A percentile compares a stretch with the other conserved stretches of the same genome.
Evolutionary conservation across 1,140 invertebrate species (phyloP).

Genomic region (Drosophila busckii): DNA sequence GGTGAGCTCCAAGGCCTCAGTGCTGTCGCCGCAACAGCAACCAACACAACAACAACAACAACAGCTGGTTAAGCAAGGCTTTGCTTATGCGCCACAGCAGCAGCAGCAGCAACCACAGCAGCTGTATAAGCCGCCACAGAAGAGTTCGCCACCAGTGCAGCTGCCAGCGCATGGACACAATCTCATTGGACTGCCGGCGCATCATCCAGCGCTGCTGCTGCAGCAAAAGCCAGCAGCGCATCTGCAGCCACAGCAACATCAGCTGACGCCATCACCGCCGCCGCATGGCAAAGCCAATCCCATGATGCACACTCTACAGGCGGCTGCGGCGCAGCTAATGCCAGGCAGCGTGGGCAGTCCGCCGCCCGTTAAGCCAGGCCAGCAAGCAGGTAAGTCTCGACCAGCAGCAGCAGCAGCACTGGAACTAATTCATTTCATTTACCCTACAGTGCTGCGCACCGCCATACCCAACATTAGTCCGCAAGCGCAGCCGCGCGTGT

Average conservation of each 20-base stretch:
- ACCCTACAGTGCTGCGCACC: conserved; percentile 79
- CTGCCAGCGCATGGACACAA: conserved; percentile 47
- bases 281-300: conserved; percentile 51
- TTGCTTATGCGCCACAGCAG: conserved; percentile 46
- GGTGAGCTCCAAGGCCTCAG: conserved; percentile 68
- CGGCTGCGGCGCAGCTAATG: conserved; percentile 79
- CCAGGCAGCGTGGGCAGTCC: conserved; percentile 81
- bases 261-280: conserved; percentile 57
- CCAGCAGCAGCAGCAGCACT: neutral
- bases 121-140: conserved; percentile 46
- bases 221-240: conserved; percentile 59
- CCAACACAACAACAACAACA: conserved; percentile 21
- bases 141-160: conserved; percentile 34
- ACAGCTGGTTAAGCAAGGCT: conserved; percentile 46
- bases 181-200: conserved; percentile 42
- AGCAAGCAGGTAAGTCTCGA: conserved; percentile 49
- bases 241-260: conserved; percentile 59
- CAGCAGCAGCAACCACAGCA: conserved; percentile 39
- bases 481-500: conserved; percentile 81
- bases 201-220: conserved; percentile 53
- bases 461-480: conserved; percentile 82
- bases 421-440: conserved; percentile 14
- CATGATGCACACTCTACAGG: conserved; percentile 66
- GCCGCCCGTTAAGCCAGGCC: conserved; percentile 79
- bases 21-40: conserved; percentile 45